Evolutionary conservation across 1,140 invertebrate species (phyloP).

Genomic region (Sinonovacula constricta): DNA sequence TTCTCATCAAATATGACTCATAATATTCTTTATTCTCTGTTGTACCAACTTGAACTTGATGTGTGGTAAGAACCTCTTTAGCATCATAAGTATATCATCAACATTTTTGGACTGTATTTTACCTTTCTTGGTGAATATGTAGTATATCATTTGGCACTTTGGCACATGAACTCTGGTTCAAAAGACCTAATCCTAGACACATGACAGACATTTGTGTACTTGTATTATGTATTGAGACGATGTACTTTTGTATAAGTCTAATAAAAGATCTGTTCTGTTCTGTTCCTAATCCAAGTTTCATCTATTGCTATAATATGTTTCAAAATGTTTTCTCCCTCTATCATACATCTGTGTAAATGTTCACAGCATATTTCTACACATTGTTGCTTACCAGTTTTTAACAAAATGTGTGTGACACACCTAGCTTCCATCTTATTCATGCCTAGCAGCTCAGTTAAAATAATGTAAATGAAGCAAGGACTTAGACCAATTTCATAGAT

Average conservation of each 20-base stretch:
- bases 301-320: background rate
- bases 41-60: background rate
- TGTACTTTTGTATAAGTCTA: too few relatives aligned
- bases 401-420: background rate
- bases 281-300: background rate
- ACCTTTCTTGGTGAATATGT: background rate
- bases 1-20: background rate
- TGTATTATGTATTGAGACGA: too few relatives aligned
- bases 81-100: background rate
- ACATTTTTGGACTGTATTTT: background rate
- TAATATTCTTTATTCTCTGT: background rate
- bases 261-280: too few relatives aligned
- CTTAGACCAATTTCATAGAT: background rate
- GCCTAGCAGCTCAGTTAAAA: background rate
- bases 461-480: background rate
- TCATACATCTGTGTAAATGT: background rate
- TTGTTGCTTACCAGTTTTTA: background rate
- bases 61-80: background rate
- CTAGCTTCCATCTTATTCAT: background rate
- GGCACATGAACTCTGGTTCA: background rate
- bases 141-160: background rate
- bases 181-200: too few relatives aligned
- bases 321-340: background rate
- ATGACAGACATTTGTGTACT: too few relatives aligned
- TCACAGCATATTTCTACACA: background rate